Evolutionary conservation across 2,888 invertebrate genomes (phyloP), one percentile per base, ranked within the genome.

Genomic region (Lordiphosa andalusiaca): DNA sequence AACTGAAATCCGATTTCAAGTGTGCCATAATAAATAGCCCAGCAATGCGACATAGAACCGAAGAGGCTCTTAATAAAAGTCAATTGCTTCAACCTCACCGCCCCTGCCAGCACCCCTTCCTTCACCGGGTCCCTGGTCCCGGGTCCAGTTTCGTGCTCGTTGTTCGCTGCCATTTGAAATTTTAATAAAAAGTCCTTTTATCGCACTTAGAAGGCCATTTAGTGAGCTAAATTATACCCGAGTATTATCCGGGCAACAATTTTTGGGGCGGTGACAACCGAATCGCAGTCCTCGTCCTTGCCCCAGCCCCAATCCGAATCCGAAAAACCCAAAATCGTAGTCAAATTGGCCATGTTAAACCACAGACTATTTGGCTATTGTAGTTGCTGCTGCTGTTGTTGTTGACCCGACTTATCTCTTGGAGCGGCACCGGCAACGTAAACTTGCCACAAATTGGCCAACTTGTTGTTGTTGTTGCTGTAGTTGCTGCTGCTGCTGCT

Each of bases 271-370:
- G 51, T n/a, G 38, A 21, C 21, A 49, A 49, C 42, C 37, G 42
- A 30, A 33, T 13, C 39, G 16, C 16, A 39, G 10, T 39, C 9
- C 25, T 36, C 36, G 42, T 37, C 21, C 44, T 30, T 13, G 19
- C 23, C 23, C 38, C 56, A 58, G 41, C 16, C 16, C 39, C 48
- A 44, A 59, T 41, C 53, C 57, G 50, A 50, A 65, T 67, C 51
- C 41, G 13, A 35, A 41, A 53, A 73, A 63, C 62, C 68, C 61
- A 54, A 73, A 76, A 76, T 76, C 76, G 67, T 69, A 76, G 76
- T 71, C 81, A 77, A 77, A 77, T 77, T 77, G 77, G 77, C 77
- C 81, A 73, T 73, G 77, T 76, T 76, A 73, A 80, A 73, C 77
- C 77, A 67, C 77, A 76, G 66, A 76, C 55, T 64, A 69, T 80